Base-by-base conservation (phyloP, 1,140 invertebrate genomes). In the Meloidogyne exigua region DNA sequence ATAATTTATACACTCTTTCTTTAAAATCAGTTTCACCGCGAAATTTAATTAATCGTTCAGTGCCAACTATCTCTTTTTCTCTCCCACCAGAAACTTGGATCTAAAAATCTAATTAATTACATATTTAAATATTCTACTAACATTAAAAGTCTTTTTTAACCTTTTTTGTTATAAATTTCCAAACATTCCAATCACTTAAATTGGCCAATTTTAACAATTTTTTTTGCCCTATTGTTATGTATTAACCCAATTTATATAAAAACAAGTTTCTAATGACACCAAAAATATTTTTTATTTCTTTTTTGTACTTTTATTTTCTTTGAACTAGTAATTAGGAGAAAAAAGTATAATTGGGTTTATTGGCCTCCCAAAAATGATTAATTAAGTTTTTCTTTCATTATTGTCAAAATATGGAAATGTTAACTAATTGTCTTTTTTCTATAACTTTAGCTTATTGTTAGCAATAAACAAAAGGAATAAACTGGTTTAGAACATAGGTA, bases 331-430 rank as follows among this genome's bases (percentile, higher is more conserved):
- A 21, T 39, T 36, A 11, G n/a, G n/a, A n/a, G 18, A 15, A 36
- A 68, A 68, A 28, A 68, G 15, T n/a, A 28, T 28, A 28, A 18
- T 36, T 68, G 12, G 39, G 7, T 32, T 68, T 49, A 4, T 49
- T 49, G 44, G 44, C 44, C 44, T 36, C 28, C 23, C 23, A 32
- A 68, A 68, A 68, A 68, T 15, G 21, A 39, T 68, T 68, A 26
- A 68, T 68, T 66, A 66, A 66, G 13, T 32, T 32, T 25, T 25
- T 66, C 18, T 13, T 26, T 26, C 12, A 23, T 68, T 36, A 12
- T 68, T 36, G 18, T n/a, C 15, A 23, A 66, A 25, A 32, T 12
- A 32, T 25, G 64, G 36, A 68, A 18, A 36, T 32, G 28, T 32
- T 2, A 26, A 21, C 11, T 18, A 21, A 26, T 32, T 66, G 23